These are phyloP conservation scores for Neogobius melanostomus DNA, from an alignment of 2,113 vertebrate genomes.

Conservation along the genomic window DNA sequence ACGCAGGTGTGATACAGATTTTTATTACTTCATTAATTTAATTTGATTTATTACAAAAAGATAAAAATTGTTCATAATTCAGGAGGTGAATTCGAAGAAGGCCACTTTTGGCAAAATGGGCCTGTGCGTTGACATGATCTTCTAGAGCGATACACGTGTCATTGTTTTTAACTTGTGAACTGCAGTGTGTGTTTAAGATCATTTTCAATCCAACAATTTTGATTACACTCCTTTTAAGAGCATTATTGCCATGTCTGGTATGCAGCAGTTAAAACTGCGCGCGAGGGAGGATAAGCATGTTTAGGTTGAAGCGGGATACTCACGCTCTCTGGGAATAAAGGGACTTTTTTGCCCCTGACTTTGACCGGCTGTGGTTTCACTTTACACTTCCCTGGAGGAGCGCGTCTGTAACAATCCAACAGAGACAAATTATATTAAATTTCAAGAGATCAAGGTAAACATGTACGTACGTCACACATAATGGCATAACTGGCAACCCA, in stretches of 20 bases:
- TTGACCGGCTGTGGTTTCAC: constrained; percentile 77
- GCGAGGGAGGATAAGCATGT: background rate
- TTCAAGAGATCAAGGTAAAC: background rate
- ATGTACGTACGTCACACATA: background rate
- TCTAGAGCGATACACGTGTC: too few relatives aligned
- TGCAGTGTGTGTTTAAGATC: background rate
- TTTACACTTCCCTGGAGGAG: constrained; percentile 84
- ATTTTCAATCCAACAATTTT: constrained; percentile 7
- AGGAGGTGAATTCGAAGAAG: too few relatives aligned
- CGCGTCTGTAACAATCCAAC: constrained; percentile 70
- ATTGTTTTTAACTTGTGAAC: background rate
- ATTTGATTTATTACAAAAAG: too few relatives aligned
- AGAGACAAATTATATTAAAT: background rate
- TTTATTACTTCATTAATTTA: too few relatives aligned
- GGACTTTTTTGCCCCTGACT: constrained; percentile 78
- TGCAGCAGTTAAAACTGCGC: background rate
- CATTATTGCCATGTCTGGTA: constrained; percentile 13
- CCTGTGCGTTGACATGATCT: too few relatives aligned
- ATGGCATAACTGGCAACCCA: too few relatives aligned
- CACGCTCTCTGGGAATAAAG: constrained; percentile 79
- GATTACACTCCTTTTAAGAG: background rate
- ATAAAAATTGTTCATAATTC: too few relatives aligned
- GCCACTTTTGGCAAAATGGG: too few relatives aligned
- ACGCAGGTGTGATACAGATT: too few relatives aligned
- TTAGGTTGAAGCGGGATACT: constrained; percentile 57